These are phyloP conservation scores for Diachasmimorpha longicaudata DNA, from an alignment of 1,140 invertebrate species.

Conservation along the genomic window DNA sequence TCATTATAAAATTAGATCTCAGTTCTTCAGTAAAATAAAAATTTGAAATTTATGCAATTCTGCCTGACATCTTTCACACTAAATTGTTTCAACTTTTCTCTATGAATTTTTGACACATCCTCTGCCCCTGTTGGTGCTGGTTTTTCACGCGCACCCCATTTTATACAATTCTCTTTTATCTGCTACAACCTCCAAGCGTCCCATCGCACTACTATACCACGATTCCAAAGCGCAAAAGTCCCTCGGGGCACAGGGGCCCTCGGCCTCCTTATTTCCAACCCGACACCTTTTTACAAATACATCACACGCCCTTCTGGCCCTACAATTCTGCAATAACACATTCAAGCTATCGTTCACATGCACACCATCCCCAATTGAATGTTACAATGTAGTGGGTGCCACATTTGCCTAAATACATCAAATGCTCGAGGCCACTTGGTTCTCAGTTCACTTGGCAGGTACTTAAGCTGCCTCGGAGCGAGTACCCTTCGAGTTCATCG, in stretches of 20 bases:
- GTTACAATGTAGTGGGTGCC: conserved; percentile 47
- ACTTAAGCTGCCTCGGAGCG: conserved; percentile 32
- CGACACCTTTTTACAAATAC: conserved; percentile 65
- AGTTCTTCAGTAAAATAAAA: too few relatives aligned
- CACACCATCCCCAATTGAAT: not conserved
- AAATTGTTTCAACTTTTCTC: not conserved
- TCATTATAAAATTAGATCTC: too few relatives aligned
- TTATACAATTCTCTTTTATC: conserved; percentile 64
- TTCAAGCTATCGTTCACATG: not conserved
- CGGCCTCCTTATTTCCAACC: conserved; percentile 60
- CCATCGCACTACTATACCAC: conserved; percentile 30
- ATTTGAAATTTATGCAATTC: too few relatives aligned
- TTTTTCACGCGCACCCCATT: conserved; percentile 44
- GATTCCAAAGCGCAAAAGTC: conserved; percentile 33
- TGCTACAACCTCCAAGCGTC: conserved; percentile 44
- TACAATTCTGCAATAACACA: conserved; percentile 10
- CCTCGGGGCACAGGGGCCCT: conserved; percentile 53
- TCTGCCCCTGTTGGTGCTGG: not conserved
- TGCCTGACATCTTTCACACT: not conserved
- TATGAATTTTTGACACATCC: not conserved
- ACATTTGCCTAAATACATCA: conserved; percentile 57
- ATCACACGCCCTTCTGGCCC: conserved; percentile 58
- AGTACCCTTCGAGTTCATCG: conserved; percentile 6
- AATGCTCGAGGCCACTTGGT: conserved; percentile 50
- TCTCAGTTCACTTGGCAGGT: conserved; percentile 44